A percentile compares a stretch with the other conserved stretches of the same genome.
Conservation (phyloP, 1,140 invertebrate genomes). For the Euwallacea similis region DNA sequence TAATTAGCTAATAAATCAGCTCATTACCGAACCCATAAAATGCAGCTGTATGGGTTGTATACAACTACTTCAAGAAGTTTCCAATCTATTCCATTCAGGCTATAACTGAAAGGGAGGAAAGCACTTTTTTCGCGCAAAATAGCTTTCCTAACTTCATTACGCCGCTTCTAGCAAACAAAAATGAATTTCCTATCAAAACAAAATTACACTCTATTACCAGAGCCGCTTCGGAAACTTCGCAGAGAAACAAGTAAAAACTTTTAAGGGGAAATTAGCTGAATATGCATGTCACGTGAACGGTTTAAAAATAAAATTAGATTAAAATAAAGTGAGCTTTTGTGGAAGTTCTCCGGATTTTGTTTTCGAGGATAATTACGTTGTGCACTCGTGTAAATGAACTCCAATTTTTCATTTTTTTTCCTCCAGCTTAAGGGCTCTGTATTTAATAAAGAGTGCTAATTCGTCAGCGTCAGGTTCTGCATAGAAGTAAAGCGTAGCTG, state of each 20-base stretch:
- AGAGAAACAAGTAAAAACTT: constrained; percentile 30
- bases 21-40: too few species aligned
- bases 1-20: too few species aligned
- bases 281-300: constrained; percentile 29
- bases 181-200: constrained; percentile 35
- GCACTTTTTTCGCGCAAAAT: constrained; percentile 30
- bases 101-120: not conserved
- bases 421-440: too few species aligned
- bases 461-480: too few species aligned
- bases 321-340: constrained; percentile 13
- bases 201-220: constrained; percentile 34
- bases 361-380: too few species aligned
- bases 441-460: too few species aligned
- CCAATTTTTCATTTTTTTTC: too few species aligned
- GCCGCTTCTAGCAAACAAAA: constrained; percentile 35
- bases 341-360: not conserved
- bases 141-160: constrained; percentile 34
- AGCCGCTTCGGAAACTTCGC: constrained; percentile 26
- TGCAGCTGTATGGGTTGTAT: too few species aligned
- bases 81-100: not conserved
- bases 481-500: too few species aligned
- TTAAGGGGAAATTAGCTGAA: constrained; percentile 32
- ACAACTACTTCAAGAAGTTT: not conserved
- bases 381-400: too few species aligned
- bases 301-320: constrained; percentile 12